Evolutionary conservation across 1,140 invertebrate genomes (phyloP).

Genomic region (Meloidogyne hapla): DNA sequence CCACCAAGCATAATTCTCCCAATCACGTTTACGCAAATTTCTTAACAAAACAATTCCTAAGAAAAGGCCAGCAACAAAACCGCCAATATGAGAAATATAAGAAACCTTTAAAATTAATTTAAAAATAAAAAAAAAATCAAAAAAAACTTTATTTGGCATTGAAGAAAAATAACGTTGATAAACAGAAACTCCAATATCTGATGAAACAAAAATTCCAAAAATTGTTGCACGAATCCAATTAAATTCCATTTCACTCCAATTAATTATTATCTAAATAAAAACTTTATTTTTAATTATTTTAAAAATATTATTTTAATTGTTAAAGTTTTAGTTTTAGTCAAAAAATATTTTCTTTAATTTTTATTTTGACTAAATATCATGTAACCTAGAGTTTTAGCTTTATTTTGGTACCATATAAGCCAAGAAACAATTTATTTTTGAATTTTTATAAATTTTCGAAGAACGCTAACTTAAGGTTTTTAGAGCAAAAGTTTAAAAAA

Average conservation of each 20-base stretch:
- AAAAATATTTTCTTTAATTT: no score
- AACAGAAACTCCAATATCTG: conserved; percentile 48
- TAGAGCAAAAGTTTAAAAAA: no score
- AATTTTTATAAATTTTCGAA: background rate
- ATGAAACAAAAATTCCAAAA: conserved; percentile 74
- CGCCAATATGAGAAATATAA: conserved; percentile 51
- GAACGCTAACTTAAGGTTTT: no score
- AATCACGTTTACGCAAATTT: conserved; percentile 35
- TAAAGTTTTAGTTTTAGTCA: no score
- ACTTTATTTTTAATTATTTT: no score
- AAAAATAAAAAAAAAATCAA: conserved; percentile 11
- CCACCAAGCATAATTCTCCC: conserved; percentile 54
- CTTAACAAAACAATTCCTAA: conserved; percentile 45
- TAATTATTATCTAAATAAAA: conserved; percentile 71
- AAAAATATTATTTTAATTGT: no score
- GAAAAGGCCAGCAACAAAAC: conserved; percentile 46
- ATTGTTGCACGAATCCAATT: conserved; percentile 72
- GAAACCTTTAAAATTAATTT: conserved; percentile 35
- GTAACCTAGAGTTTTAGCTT: no score
- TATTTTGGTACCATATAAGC: no score
- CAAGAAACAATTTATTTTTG: no score
- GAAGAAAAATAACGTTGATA: conserved; percentile 45
- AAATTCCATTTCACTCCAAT: conserved; percentile 82
- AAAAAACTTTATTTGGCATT: conserved; percentile 28
- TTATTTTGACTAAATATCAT: no score